Evolutionary conservation across 2,888 invertebrate genomes (phyloP).

Genomic region (Rhimphoctona megacephalus): DNA sequence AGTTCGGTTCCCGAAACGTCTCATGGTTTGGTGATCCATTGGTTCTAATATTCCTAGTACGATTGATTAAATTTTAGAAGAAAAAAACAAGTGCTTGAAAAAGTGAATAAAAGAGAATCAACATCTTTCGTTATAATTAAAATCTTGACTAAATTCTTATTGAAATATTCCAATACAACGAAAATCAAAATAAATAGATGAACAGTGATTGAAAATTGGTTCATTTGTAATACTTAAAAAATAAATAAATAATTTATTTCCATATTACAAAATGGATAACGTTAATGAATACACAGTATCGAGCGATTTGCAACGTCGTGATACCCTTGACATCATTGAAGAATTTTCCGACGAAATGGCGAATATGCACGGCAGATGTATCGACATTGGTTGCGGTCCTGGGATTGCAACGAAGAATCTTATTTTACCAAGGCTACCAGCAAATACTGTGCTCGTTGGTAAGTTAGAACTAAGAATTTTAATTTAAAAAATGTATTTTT

Average conservation of each 20-base stretch:
- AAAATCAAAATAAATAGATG: not conserved
- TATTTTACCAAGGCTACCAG: constrained; percentile 88
- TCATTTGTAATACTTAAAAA: not conserved
- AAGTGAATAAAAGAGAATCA: not conserved
- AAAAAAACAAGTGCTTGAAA: not conserved
- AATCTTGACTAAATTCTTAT: not conserved
- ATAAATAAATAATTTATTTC: not conserved
- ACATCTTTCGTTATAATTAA: too few species aligned
- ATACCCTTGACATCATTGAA: constrained; percentile 88
- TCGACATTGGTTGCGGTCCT: constrained; percentile 91
- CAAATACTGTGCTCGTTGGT: constrained; percentile 84
- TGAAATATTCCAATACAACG: not conserved
- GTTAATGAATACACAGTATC: constrained; percentile 87
- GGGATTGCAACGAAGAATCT: constrained; percentile 89
- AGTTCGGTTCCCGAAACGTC: constrained; percentile 68
- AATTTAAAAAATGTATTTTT: not conserved
- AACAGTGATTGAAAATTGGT: not conserved
- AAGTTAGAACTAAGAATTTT: constrained; percentile 57
- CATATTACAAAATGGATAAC: constrained; percentile 75
- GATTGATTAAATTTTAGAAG: not conserved
- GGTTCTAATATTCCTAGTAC: not conserved
- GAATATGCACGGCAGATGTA: constrained; percentile 80
- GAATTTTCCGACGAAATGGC: constrained; percentile 86
- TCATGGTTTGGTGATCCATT: not conserved
- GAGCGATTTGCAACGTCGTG: constrained; percentile 89